Conservation (phyloP, 2,888 invertebrate species). For the Ceramica pisi region DNA sequence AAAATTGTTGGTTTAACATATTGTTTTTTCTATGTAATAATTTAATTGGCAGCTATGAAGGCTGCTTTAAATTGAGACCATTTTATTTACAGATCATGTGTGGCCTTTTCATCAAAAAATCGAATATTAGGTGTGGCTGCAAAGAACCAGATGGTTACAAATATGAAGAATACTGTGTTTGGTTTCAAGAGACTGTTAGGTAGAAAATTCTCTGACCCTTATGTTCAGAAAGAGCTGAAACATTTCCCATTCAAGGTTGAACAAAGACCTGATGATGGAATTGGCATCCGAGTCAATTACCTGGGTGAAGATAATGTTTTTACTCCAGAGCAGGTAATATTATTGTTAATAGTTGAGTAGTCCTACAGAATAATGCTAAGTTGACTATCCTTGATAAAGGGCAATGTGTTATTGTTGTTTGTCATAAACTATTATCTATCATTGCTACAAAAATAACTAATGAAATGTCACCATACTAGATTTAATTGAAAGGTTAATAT, state of each 20-base stretch:
- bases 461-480: background rate
- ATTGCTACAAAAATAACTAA: slow-evolving; percentile 14
- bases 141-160: slow-evolving; percentile 98
- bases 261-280: slow-evolving; percentile 94
- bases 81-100: slow-evolving; percentile 94
- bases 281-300: slow-evolving; percentile 97
- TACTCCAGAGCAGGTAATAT: slow-evolving; percentile 95
- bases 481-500: slow-evolving; percentile 10
- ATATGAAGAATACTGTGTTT: slow-evolving; percentile 98
- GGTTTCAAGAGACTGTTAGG: slow-evolving; percentile 98
- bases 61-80: background rate
- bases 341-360: slow-evolving; percentile 1
- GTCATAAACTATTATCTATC: slow-evolving; percentile 19
- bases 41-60: background rate
- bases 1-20: background rate
- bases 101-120: slow-evolving; percentile 98
- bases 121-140: slow-evolving; percentile 99
- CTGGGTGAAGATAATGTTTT: slow-evolving; percentile 96
- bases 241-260: slow-evolving; percentile 95
- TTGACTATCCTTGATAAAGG: slow-evolving; percentile 32
- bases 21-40: slow-evolving; percentile 4
- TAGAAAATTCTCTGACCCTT: slow-evolving; percentile 96
- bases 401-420: slow-evolving; percentile 31
- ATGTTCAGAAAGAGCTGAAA: slow-evolving; percentile 95
- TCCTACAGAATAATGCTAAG: slow-evolving; percentile 15